phyloP scores from a whole-genome alignment of 1,140 invertebrate species.

The Drosophila sproati region DNA sequence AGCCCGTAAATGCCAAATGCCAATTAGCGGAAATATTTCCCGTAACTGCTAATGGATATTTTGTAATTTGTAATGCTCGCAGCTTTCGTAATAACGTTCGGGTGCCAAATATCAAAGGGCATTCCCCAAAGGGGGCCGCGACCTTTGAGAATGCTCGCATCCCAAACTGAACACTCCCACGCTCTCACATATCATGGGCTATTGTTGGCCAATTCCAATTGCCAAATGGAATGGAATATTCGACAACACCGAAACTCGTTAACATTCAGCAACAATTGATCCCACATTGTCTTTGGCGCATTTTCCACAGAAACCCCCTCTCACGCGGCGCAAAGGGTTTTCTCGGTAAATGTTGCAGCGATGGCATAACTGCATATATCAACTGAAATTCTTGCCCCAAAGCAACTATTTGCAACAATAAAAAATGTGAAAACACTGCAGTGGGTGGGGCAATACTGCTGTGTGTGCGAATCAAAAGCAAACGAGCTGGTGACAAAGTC shows the following conservation, averaged over 20 bases:
- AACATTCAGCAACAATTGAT: neutral
- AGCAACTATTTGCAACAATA: neutral
- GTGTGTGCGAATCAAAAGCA: too few species aligned
- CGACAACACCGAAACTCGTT: constrained; percentile 16
- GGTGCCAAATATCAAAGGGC: constrained; percentile 56
- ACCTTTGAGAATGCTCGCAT: too few species aligned
- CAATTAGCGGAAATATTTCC: constrained; percentile 77
- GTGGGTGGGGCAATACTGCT: too few species aligned
- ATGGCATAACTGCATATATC: constrained; percentile 5
- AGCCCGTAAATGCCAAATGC: constrained; percentile 55
- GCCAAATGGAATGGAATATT: constrained; percentile 5
- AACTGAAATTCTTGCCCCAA: constrained; percentile 1
- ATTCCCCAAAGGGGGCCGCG: neutral
- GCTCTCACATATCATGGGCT: neutral
- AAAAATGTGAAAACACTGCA: neutral
- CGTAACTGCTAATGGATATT: constrained; percentile 66
- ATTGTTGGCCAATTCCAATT: neutral
- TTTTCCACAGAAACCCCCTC: neutral
- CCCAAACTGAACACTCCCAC: neutral
- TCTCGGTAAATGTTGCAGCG: neutral
- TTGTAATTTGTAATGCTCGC: constrained; percentile 51
- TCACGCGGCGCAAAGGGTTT: neutral
- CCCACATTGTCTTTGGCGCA: neutral
- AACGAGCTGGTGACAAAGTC: too few species aligned
- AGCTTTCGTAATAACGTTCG: neutral